Conservation (phyloP, 2,797 vertebrate genomes). For the Phrynocephalus guinanensis region DNA sequence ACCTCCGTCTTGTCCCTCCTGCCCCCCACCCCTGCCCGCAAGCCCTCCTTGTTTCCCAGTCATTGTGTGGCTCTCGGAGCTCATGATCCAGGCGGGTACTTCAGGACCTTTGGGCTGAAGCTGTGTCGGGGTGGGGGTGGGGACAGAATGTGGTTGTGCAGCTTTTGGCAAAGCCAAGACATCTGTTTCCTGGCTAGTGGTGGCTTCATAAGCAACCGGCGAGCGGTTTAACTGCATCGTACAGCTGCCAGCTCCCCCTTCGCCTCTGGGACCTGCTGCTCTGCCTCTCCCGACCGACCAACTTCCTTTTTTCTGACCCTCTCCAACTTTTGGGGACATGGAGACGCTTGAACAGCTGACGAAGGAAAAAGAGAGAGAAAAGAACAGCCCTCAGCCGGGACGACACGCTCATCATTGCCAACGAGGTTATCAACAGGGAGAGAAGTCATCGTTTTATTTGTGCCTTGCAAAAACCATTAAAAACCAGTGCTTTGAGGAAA, state of each 20-base stretch:
- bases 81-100: not conserved
- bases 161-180: constrained; percentile 56
- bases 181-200: constrained; percentile 73
- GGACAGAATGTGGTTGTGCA: constrained; percentile 62
- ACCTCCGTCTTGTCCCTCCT: not conserved
- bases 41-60: not conserved
- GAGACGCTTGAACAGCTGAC: rapidly evolving
- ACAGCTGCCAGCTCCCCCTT: constrained; percentile 46
- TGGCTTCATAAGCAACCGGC: constrained; percentile 67
- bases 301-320: not conserved
- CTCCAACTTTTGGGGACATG: rapidly evolving
- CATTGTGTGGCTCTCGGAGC: not conserved
- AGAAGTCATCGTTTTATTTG: not conserved
- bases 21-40: not conserved
- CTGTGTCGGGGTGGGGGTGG: not conserved
- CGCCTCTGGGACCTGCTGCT: constrained; percentile 7
- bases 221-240: constrained; percentile 70
- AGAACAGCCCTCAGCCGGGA: not conserved
- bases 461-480: constrained; percentile 27
- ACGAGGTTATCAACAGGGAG: not conserved
- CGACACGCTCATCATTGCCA: rapidly evolving
- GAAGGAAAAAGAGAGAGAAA: not conserved
- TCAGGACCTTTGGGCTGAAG: constrained; percentile 34
- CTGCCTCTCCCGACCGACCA: rapidly evolving
- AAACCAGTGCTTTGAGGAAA: not conserved